Conservation (phyloP, 1,140 invertebrate species). For the Drosophila dunni region DNA sequence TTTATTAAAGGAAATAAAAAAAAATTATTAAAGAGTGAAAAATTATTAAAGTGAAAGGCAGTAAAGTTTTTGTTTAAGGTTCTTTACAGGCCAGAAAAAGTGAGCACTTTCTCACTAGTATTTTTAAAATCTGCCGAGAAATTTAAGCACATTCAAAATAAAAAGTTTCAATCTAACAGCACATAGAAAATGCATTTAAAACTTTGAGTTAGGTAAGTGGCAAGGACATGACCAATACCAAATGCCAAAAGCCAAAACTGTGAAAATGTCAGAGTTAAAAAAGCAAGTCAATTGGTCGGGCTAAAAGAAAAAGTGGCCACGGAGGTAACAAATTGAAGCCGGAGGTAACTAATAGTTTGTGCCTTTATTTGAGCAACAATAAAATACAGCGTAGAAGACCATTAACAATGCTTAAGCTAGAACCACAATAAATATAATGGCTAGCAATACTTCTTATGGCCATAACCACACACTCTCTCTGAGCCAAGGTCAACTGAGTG, state of each 20-base stretch:
- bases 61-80: not conserved
- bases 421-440: constrained; percentile 29
- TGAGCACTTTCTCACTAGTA: not conserved
- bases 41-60: constrained; percentile 24
- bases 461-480: constrained; percentile 17
- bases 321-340: not conserved
- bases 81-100: too few species aligned
- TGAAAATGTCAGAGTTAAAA: constrained; percentile 66
- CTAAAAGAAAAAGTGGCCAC: not conserved
- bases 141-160: too few species aligned
- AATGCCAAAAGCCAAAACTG: constrained; percentile 53
- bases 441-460: constrained; percentile 56
- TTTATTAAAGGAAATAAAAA: constrained; percentile 7
- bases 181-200: constrained; percentile 46
- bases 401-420: constrained; percentile 8
- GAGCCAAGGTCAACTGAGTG: constrained; percentile 12
- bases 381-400: constrained; percentile 24
- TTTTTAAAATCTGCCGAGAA: too few species aligned
- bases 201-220: constrained; percentile 50
- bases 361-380: constrained; percentile 19
- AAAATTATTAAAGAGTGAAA: constrained; percentile 5
- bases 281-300: constrained; percentile 55
- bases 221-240: constrained; percentile 52
- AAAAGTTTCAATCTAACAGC: constrained; percentile 11
- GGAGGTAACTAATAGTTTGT: not conserved